Percentiles rank a stretch among this genome's conserved stretches.
phyloP scores from a whole-genome alignment of 2,797 vertebrate genomes.

The Salmo trutta region DNA sequence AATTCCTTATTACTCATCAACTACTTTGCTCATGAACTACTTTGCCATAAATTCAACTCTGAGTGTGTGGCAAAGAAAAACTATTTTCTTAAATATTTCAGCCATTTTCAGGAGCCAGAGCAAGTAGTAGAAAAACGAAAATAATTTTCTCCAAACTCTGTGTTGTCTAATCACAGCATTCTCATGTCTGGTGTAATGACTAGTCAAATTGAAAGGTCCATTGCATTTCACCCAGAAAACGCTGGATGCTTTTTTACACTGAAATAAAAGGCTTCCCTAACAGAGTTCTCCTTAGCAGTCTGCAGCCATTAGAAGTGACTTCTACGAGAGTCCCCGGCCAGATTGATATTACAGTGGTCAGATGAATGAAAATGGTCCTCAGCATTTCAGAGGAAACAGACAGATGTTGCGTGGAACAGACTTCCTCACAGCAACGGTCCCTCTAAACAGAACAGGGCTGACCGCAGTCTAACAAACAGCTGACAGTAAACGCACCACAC shows the following conservation, averaged over 20 bases:
- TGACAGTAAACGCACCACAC: slow-evolving; percentile 43
- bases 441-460: slow-evolving; percentile 52
- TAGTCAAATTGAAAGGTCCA: background rate
- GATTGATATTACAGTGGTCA: slow-evolving; percentile 36
- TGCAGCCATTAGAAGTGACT: slow-evolving; percentile 26
- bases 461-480: slow-evolving; percentile 71
- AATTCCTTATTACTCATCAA: slow-evolving; percentile 52
- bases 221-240: background rate
- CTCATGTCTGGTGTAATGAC: background rate
- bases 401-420: slow-evolving; percentile 56
- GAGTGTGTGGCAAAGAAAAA: background rate
- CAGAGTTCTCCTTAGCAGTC: background rate
- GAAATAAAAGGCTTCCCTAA: background rate
- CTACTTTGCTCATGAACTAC: slow-evolving; percentile 54
- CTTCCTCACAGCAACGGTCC: slow-evolving; percentile 48
- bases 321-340: slow-evolving; percentile 7
- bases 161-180: background rate
- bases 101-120: background rate
- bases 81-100: background rate
- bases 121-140: background rate
- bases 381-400: slow-evolving; percentile 45
- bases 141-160: background rate
- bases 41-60: slow-evolving; percentile 27
- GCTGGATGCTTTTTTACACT: background rate
- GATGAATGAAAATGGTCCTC: slow-evolving; percentile 46